Percentiles rank a stretch among this genome's conserved stretches.
Evolutionary conservation across 2,113 vertebrate species (phyloP).

Genomic region (Entelurus aequoreus): DNA sequence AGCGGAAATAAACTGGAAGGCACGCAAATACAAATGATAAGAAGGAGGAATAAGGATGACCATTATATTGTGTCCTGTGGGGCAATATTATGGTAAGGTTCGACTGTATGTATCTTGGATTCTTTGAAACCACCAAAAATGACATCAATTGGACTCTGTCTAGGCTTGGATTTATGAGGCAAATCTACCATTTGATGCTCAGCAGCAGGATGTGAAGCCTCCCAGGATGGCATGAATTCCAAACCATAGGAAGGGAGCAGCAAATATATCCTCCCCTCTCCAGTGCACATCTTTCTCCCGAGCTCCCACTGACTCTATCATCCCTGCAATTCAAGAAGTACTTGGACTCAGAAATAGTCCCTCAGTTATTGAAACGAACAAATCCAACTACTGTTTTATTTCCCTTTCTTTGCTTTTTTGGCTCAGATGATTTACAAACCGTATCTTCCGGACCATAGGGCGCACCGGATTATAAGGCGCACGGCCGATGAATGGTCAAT

Average conservation of each 20-base stretch:
- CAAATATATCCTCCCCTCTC: slow-evolving; percentile 32
- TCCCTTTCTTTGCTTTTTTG: slow-evolving; percentile 12
- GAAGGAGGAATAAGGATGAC: slow-evolving; percentile 25
- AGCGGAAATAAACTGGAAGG: slow-evolving; percentile 15
- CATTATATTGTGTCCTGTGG: slow-evolving; percentile 50
- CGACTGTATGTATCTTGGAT: slow-evolving; percentile 24
- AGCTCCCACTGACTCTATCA: slow-evolving; percentile 46
- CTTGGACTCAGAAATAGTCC: slow-evolving; percentile 39
- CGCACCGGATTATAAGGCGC: too few relatives aligned
- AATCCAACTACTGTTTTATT: slow-evolving; percentile 28
- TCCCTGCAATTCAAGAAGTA: slow-evolving; percentile 46
- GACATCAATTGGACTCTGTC: slow-evolving; percentile 16
- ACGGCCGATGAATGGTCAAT: too few relatives aligned
- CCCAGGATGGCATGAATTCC: slow-evolving; percentile 39
- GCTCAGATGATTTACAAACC: slow-evolving; percentile 16
- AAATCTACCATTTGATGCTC: slow-evolving; percentile 15
- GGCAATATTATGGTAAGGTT: slow-evolving; percentile 18
- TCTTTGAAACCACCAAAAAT: slow-evolving; percentile 24
- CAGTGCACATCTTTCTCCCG: slow-evolving; percentile 9
- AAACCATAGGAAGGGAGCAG: slow-evolving; percentile 39
- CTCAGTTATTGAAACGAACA: slow-evolving; percentile 47
- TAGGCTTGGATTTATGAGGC: slow-evolving; percentile 11
- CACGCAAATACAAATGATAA: slow-evolving; percentile 21
- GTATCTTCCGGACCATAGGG: neutral
- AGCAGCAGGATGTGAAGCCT: slow-evolving; percentile 20